These are phyloP conservation scores for Heteromyza rotundicornis DNA, from an alignment of 2,888 invertebrate species.

Conservation along the genomic window DNA sequence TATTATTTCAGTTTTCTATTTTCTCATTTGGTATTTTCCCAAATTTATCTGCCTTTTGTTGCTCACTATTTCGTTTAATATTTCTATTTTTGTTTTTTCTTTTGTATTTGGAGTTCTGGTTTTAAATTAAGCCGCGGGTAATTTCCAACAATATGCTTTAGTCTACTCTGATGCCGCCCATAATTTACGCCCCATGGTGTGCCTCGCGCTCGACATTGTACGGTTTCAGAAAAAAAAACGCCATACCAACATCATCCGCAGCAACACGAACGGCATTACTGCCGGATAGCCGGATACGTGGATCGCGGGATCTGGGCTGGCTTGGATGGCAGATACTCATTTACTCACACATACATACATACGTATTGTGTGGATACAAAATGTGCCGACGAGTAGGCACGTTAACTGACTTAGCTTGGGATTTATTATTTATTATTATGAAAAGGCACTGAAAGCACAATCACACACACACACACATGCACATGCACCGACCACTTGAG, in stretches of 20 bases:
- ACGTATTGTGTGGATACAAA: background rate
- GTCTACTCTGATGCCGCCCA: conserved; percentile 8
- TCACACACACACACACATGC: no score
- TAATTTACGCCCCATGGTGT: conserved; percentile 17
- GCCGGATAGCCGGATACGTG: no score
- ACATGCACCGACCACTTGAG: conserved; percentile 24
- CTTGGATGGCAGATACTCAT: no score
- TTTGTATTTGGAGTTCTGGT: conserved; percentile 37
- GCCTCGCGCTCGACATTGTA: no score
- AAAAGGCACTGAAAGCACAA: conserved; percentile 15
- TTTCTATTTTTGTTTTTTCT: conserved; percentile 38
- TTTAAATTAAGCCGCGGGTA: conserved; percentile 29
- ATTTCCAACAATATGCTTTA: conserved; percentile 12
- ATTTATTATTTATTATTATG: conserved; percentile 22
- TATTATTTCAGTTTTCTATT: conserved; percentile 42
- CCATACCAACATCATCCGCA: no score
- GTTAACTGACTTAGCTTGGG: conserved; percentile 1
- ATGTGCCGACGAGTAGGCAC: background rate
- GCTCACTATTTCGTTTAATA: conserved; percentile 17
- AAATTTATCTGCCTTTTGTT: conserved; percentile 24
- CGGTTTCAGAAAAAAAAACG: no score
- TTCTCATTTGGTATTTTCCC: background rate
- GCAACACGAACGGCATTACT: no score
- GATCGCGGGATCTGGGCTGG: no score
- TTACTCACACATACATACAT: no score